Evolutionary conservation across 2,797 vertebrate species (phyloP).

Genomic region (Pantherophis alleghaniensis): DNA sequence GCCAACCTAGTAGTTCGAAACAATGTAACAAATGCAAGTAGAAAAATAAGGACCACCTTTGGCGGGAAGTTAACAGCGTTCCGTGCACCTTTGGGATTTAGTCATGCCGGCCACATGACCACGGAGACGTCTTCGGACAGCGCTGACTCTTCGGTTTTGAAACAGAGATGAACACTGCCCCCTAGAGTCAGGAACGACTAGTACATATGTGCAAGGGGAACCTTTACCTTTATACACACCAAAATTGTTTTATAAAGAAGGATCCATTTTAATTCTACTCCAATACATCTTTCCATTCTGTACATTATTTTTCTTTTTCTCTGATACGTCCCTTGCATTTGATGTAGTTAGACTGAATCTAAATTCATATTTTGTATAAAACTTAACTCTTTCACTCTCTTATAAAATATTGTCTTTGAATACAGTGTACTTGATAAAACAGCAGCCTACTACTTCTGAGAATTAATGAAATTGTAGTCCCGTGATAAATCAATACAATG

Average conservation of each 20-base stretch:
- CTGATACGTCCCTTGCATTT: conserved; percentile 46
- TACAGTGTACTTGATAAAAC: conserved; percentile 3
- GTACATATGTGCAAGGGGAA: no score
- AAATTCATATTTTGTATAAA: background rate
- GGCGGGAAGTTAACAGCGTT: no score
- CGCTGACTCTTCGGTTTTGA: no score
- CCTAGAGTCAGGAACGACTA: no score
- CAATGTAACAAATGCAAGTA: no score
- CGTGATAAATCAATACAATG: background rate
- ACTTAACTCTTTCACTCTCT: background rate
- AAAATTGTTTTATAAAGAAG: conserved; percentile 52
- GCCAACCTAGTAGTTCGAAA: no score
- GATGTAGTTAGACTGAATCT: conserved; percentile 26
- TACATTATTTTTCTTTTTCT: conserved; percentile 34
- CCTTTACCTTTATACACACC: conserved; percentile 30
- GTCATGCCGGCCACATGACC: no score
- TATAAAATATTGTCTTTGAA: background rate
- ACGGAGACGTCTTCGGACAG: no score
- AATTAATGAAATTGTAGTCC: conserved; percentile 9
- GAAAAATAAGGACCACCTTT: no score
- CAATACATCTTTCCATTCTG: conserved; percentile 51
- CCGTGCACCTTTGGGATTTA: no score
- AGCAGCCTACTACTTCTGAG: background rate
- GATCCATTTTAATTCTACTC: conserved; percentile 39
- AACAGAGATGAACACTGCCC: no score